Evolutionary conservation across 2,888 invertebrate genomes (phyloP).

Genomic region (Catocala fraxini): DNA sequence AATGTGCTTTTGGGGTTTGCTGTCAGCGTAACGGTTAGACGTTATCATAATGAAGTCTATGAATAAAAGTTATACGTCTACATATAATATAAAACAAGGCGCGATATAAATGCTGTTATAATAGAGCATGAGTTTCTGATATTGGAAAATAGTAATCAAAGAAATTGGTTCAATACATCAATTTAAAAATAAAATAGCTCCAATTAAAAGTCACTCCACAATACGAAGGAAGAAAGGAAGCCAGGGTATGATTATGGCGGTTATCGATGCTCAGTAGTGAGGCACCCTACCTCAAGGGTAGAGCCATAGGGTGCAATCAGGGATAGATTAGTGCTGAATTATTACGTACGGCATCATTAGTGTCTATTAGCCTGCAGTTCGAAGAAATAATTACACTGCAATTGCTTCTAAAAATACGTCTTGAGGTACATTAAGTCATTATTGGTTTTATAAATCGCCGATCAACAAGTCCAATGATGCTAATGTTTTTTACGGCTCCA

Average conservation of each 20-base stretch:
- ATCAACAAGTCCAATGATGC: too few relatives aligned
- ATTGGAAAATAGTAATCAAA: slow-evolving; percentile 13
- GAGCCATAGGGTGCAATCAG: slow-evolving; percentile 38
- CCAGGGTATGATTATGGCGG: slow-evolving; percentile 33
- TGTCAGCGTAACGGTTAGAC: too few relatives aligned
- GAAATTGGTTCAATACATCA: slow-evolving; percentile 9
- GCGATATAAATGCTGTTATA: too few relatives aligned
- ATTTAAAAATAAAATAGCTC: slow-evolving; percentile 31
- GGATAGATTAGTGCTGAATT: slow-evolving; percentile 41
- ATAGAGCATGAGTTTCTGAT: neutral
- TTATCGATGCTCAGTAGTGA: neutral
- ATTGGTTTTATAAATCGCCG: too few relatives aligned
- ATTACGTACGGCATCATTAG: slow-evolving; percentile 37
- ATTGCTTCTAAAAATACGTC: slow-evolving; percentile 21
- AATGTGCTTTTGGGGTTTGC: too few relatives aligned
- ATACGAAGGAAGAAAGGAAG: neutral
- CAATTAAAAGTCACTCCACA: slow-evolving; percentile 28
- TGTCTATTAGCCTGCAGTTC: slow-evolving; percentile 30
- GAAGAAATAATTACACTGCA: slow-evolving; percentile 33
- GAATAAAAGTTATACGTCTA: too few relatives aligned
- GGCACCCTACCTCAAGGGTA: neutral
- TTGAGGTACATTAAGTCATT: too few relatives aligned
- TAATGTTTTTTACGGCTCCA: too few relatives aligned
- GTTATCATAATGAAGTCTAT: too few relatives aligned
- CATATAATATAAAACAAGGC: too few relatives aligned